These are phyloP conservation scores for Oreohelix idahoensis DNA, from an alignment of 1,140 invertebrate species.

Conservation along the genomic window DNA sequence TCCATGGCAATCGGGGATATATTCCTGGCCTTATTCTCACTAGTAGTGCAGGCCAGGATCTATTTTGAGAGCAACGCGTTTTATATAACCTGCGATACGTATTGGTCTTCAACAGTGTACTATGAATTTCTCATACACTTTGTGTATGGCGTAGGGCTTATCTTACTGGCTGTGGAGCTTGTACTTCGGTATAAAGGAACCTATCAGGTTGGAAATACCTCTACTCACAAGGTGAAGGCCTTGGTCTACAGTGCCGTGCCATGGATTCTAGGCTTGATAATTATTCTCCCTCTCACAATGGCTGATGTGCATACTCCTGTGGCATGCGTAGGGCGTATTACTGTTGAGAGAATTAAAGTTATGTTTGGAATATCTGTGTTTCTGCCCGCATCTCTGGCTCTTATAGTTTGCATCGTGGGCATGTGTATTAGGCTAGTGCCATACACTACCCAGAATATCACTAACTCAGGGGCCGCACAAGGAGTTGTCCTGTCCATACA, in stretches of 20 bases:
- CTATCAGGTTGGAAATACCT: background rate
- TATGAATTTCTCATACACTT: background rate
- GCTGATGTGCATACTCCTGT: background rate
- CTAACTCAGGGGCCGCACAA: background rate
- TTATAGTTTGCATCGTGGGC: background rate
- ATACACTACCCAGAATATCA: background rate
- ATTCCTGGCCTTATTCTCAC: background rate
- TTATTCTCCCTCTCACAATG: background rate
- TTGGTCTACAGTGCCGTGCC: background rate
- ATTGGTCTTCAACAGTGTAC: background rate
- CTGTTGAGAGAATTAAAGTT: too few relatives aligned
- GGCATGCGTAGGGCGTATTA: too few relatives aligned
- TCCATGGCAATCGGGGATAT: conserved; percentile 11
- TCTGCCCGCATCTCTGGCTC: background rate
- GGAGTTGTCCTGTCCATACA: background rate
- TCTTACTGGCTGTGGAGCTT: background rate
- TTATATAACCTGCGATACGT: background rate
- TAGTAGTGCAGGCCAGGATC: background rate
- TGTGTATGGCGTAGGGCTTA: background rate
- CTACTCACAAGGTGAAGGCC: background rate
- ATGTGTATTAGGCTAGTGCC: background rate
- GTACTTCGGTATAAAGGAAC: background rate
- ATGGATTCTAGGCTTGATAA: background rate
- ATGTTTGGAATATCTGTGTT: background rate
- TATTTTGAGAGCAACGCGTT: background rate